A percentile compares a stretch with the other conserved stretches of the same genome.
Evolutionary conservation across 1,140 invertebrate species (phyloP).

Genomic region (Bombus vancouverensis): DNA sequence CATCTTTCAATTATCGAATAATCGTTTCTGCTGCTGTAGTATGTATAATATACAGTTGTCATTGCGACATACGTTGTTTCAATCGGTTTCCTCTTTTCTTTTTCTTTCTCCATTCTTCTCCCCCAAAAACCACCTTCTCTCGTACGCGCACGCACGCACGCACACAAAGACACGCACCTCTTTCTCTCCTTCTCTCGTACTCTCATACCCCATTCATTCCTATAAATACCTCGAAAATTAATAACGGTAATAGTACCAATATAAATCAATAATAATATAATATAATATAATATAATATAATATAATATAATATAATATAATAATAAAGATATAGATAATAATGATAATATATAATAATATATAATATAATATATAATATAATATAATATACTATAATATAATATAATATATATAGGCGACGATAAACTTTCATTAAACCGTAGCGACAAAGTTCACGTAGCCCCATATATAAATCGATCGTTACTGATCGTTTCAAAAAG

Average conservation of each 20-base stretch:
- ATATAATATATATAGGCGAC: conserved; percentile 32
- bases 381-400: conserved; percentile 34
- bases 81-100: not conserved
- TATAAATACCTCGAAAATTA: conserved; percentile 63
- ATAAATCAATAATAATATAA: conserved; percentile 58
- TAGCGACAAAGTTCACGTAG: conserved; percentile 36
- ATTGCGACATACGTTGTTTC: conserved; percentile 8
- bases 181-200: not conserved
- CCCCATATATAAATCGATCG: conserved; percentile 10
- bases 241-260: conserved; percentile 60
- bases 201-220: conserved; percentile 40
- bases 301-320: conserved; percentile 55
- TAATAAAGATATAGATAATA: conserved; percentile 53
- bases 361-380: conserved; percentile 17
- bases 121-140: not conserved
- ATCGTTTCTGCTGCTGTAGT: conserved; percentile 20
- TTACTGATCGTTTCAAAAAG: conserved; percentile 4
- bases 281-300: conserved; percentile 50
- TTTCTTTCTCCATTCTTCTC: not conserved
- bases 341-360: conserved; percentile 46
- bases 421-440: conserved; percentile 23
- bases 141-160: not conserved
- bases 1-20: conserved; percentile 4
- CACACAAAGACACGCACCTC: not conserved
- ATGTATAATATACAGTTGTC: conserved; percentile 55